Evolutionary conservation across 2,888 invertebrate species (phyloP), one percentile per base, ranked within the genome.

Genomic region (Steinernema hermaphroditum): DNA sequence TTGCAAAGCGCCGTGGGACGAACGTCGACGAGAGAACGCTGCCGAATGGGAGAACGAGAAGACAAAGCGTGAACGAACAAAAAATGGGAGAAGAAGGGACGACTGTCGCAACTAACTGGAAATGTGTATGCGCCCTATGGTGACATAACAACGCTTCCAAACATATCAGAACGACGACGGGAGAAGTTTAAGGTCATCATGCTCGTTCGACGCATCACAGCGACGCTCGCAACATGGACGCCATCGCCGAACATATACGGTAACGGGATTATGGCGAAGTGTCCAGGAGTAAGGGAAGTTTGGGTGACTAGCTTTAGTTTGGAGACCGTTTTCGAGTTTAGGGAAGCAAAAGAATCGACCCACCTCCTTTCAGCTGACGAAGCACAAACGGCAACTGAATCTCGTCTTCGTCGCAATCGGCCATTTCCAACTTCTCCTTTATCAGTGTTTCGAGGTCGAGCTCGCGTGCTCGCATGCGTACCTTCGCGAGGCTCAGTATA

Each of bases 291-390:
- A 14, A 41, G 14, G 41, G 41, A 41, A 41, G 8, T 14, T 8
- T 37, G 37, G 12, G 37, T 37, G 37, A 37, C 37, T 37, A 37
- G 37, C 37, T 37, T 4, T 12, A 37, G 37, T 37, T 37, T 4
- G 37, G 37, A 37, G 37, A 37, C 37, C 4, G 37, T 4, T 37
- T 37, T 37, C 12, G 37, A 37, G 12, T 12, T 4, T 37, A 34
- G 9, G n/a, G n/a, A 24, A 32, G 34, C 69, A 69, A 37, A 68
- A 69, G 32, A 71, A 41, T 4, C 62, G 29, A 16, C 62, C 32
- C 22, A 80, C 80, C 80, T 76, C 79, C 80, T 70, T 62, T 62
- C 29, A 80, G 71, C n/a, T 79, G 73, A 12, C 74, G 69, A 14
- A 75, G 46, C 14, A 80, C 57, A 41, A 80, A 75, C 27, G 74